Evolutionary conservation across 2,797 vertebrate genomes (phyloP).

Genomic region (Acrocephalus scirpaceus): DNA sequence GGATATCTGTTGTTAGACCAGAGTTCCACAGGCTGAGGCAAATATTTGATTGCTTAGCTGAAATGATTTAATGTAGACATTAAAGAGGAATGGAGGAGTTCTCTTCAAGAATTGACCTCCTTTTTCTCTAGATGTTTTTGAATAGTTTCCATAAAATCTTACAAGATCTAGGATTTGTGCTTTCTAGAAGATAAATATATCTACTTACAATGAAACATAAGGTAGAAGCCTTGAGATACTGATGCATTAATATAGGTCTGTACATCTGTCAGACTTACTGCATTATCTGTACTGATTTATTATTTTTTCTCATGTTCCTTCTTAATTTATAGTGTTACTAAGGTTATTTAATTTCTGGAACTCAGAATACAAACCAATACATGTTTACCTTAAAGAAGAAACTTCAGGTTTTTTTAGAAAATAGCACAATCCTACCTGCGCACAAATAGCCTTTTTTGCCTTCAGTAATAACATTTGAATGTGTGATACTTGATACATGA

Average conservation of each 20-base stretch:
- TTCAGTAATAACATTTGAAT: conserved; percentile 22
- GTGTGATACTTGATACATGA: neutral
- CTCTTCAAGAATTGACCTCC: neutral
- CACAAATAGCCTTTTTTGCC: neutral
- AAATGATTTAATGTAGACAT: neutral
- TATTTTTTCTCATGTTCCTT: neutral
- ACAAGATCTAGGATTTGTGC: neutral
- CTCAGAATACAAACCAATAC: neutral
- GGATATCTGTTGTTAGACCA: neutral
- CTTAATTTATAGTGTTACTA: neutral
- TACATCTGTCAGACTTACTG: neutral
- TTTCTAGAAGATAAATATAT: neutral
- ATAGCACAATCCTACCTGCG: neutral
- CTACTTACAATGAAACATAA: neutral
- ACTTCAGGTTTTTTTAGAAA: neutral
- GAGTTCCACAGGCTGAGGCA: neutral
- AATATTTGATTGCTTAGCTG: neutral
- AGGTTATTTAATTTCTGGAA: neutral
- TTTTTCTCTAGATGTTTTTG: neutral
- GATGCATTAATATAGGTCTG: neutral
- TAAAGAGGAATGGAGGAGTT: neutral
- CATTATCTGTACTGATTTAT: neutral
- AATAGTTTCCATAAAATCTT: neutral
- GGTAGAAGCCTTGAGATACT: neutral
- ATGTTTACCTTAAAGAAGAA: neutral